phyloP scores from a whole-genome alignment of 2,888 invertebrate genomes.

The Sinelater perroti region DNA sequence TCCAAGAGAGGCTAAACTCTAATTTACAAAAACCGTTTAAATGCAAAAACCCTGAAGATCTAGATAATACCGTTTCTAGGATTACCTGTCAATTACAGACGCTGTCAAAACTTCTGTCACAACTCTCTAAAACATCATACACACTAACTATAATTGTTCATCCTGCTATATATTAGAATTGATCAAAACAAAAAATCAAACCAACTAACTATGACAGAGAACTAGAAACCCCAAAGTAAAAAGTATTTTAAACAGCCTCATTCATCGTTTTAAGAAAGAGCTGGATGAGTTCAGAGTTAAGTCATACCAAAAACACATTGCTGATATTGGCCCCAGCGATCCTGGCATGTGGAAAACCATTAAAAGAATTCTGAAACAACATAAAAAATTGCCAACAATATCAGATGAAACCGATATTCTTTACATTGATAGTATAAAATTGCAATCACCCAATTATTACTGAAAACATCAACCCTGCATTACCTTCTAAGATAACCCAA shows the following conservation, averaged over 20 bases:
- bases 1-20: too few relatives aligned
- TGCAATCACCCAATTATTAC: slow-evolving; percentile 9
- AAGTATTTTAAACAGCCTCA: slow-evolving; percentile 14
- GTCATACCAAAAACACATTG: slow-evolving; percentile 11
- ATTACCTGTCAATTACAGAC: too few relatives aligned
- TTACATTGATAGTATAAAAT: slow-evolving; percentile 12
- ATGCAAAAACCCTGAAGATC: too few relatives aligned
- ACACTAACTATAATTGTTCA: too few relatives aligned
- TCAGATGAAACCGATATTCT: neutral
- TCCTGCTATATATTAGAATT: too few relatives aligned
- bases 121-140: too few relatives aligned
- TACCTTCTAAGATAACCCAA: slow-evolving; percentile 5
- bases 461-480: slow-evolving; percentile 13
- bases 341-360: slow-evolving; percentile 16
- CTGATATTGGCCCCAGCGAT: neutral
- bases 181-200: too few relatives aligned
- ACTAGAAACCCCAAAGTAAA: slow-evolving; percentile 4
- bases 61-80: too few relatives aligned
- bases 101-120: too few relatives aligned
- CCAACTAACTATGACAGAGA: too few relatives aligned
- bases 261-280: slow-evolving; percentile 6
- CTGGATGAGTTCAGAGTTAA: slow-evolving; percentile 12
- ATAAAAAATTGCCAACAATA: neutral
- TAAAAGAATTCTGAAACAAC: slow-evolving; percentile 3
- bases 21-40: too few relatives aligned